Base-by-base conservation (phyloP, 2,113 vertebrate species). In the Anarhynchus alexandrinus region DNA sequence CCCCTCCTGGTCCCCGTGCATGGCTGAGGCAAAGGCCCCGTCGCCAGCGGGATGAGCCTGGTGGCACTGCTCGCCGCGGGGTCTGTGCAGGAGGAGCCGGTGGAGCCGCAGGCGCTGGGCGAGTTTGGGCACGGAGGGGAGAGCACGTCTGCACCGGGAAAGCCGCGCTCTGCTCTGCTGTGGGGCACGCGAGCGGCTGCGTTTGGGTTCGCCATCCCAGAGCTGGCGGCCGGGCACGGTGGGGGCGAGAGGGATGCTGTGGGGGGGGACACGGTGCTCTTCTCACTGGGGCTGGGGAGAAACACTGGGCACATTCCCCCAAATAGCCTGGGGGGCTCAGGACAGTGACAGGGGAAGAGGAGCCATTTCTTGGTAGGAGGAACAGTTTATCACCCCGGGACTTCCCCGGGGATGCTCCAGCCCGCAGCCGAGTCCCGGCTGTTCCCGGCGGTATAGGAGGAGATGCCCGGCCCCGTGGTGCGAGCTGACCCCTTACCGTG, bases 401-500 rank as follows among this genome's bases (percentile, higher is more conserved):
- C 43, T 20, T 66, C 43, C 18, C 58, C 3, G 1, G 30, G 83
- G 77, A 73, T 4, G 1, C 36, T 14, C 29, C 62, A 11, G 57
- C 36, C 34, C 9, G 0, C 40, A 30, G 54, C 2, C 0, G 1
- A 36, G 66, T 30, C 55, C 14, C 40, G 6, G 73, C 74, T 22
- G 59, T 3, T 57, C 40, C 55, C 15, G 3, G 51, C 3, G 6
- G 49, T 15, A 9, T 4, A 8, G 27, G 42, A 26, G 47, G 47
- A 20, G 15, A 30, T n/a, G 17, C 27, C 64, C 16, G 7, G 23
- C 27, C 38, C 43, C 10, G 0, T 1, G 21, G 18, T 1, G 58
- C 1, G 4, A 29, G 40, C 30, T 6, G 21, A 11, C 5, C 34
- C 40, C 98, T 97, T 73, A 98, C 98, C 98, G 98, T 96, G 85